phyloP scores from a whole-genome alignment of 2,888 invertebrate genomes.

The Pomacea canaliculata region DNA sequence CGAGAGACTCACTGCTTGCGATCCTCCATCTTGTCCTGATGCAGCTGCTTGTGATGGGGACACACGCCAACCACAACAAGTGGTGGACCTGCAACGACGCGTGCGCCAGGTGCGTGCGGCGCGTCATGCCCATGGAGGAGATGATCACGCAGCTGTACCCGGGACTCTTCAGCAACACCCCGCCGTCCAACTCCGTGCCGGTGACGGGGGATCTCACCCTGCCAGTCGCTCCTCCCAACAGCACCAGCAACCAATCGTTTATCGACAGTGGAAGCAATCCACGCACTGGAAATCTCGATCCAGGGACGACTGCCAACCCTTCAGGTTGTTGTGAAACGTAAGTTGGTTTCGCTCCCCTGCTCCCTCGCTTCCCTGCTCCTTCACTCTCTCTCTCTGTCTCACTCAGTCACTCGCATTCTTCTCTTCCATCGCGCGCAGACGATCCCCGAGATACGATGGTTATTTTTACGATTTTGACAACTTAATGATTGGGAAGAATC shows the following conservation, averaged over 20 bases:
- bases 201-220: not conserved
- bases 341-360: not conserved
- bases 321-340: conserved; percentile 41
- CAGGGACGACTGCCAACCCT: not conserved
- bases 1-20: not conserved
- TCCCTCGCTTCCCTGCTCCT: too few relatives aligned
- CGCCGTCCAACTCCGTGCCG: conserved; percentile 23
- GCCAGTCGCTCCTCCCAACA: not conserved
- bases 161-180: conserved; percentile 33
- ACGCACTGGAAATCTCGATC: not conserved
- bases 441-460: too few relatives aligned
- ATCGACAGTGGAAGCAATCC: not conserved
- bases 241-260: not conserved
- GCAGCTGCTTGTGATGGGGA: conserved; percentile 1
- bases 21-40: not conserved
- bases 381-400: too few relatives aligned
- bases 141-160: conserved; percentile 36
- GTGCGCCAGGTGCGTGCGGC: conserved; percentile 35
- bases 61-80: conserved; percentile 17
- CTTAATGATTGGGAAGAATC: too few relatives aligned
- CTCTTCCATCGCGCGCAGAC: too few relatives aligned
- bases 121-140: conserved; percentile 33
- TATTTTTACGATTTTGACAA: too few relatives aligned
- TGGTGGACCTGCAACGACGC: conserved; percentile 37
- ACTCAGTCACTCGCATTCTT: too few relatives aligned